Conservation (phyloP, 2,888 invertebrate genomes). For the Chalcis sispes region DNA sequence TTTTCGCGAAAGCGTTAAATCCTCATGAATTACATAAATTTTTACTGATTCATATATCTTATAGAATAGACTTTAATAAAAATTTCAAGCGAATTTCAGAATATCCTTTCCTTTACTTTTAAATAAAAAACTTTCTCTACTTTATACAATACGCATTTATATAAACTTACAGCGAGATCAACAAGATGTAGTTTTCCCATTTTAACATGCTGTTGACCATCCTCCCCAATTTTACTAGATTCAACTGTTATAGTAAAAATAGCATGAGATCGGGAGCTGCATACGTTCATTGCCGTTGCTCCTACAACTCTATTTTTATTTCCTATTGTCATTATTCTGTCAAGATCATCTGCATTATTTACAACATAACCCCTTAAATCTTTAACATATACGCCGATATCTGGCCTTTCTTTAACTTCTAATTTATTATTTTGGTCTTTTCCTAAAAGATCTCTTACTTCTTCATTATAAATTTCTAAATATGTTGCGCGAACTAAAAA, state of each 20-base stretch:
- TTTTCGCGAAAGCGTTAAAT: no score
- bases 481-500: constrained; percentile 98
- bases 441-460: constrained; percentile 95
- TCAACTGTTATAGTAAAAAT: constrained; percentile 99
- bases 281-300: constrained; percentile 98
- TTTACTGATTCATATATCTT: no score
- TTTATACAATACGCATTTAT: no score
- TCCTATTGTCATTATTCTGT: constrained; percentile 95
- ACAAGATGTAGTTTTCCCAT: constrained; percentile 98
- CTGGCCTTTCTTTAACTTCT: constrained; percentile 96
- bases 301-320: constrained; percentile 94
- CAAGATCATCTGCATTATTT: constrained; percentile 96
- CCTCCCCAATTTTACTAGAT: constrained; percentile 89
- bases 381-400: constrained; percentile 98
- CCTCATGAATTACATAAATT: no score
- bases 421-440: constrained; percentile 91
- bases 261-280: constrained; percentile 97
- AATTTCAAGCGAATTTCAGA: no score
- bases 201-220: constrained; percentile 91
- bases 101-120: no score
- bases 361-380: constrained; percentile 98
- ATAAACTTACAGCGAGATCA: constrained; percentile 90
- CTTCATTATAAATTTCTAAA: constrained; percentile 99
- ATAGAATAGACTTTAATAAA: no score
- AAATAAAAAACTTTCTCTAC: no score